These are phyloP conservation scores for Drosophila engyochracea DNA, from an alignment of 2,888 invertebrate species.

Conservation along the genomic window DNA sequence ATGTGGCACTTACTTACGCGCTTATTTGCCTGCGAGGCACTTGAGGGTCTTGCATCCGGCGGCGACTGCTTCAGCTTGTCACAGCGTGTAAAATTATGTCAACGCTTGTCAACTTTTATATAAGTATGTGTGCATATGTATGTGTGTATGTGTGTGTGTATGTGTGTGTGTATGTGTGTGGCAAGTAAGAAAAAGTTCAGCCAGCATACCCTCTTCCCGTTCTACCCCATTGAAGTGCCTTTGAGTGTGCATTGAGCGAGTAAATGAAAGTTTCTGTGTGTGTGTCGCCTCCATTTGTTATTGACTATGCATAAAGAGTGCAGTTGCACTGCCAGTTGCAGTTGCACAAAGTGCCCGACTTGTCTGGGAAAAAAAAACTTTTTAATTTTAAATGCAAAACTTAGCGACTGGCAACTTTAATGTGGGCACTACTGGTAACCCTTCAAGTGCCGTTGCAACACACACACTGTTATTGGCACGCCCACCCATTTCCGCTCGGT, in stretches of 20 bases:
- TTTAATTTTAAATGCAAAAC: constrained; percentile 74
- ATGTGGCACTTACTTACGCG: constrained; percentile 61
- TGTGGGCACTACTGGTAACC: constrained; percentile 45
- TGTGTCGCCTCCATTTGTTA: constrained; percentile 52
- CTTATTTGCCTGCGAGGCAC: constrained; percentile 43
- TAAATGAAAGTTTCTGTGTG: constrained; percentile 58
- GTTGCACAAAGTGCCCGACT: constrained; percentile 39
- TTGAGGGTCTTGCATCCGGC: constrained; percentile 57
- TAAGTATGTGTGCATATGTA: constrained; percentile 4
- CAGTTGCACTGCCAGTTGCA: constrained; percentile 35
- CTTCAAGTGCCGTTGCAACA: constrained; percentile 1
- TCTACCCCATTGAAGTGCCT: constrained; percentile 55
- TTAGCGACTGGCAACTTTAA: constrained; percentile 52
- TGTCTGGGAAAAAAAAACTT: constrained; percentile 45
- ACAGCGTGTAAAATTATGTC: constrained; percentile 79
- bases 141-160: background rate
- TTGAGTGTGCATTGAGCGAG: constrained; percentile 74
- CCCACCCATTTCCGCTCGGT: constrained; percentile 44
- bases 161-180: constrained; percentile 2
- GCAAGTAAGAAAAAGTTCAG: constrained; percentile 45
- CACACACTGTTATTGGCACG: constrained; percentile 25
- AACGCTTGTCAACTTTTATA: constrained; percentile 79
- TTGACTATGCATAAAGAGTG: constrained; percentile 65
- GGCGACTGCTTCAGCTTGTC: constrained; percentile 68
- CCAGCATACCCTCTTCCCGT: constrained; percentile 9